phyloP scores from a whole-genome alignment of 1,140 invertebrate species.

The Megalonaias nervosa region DNA sequence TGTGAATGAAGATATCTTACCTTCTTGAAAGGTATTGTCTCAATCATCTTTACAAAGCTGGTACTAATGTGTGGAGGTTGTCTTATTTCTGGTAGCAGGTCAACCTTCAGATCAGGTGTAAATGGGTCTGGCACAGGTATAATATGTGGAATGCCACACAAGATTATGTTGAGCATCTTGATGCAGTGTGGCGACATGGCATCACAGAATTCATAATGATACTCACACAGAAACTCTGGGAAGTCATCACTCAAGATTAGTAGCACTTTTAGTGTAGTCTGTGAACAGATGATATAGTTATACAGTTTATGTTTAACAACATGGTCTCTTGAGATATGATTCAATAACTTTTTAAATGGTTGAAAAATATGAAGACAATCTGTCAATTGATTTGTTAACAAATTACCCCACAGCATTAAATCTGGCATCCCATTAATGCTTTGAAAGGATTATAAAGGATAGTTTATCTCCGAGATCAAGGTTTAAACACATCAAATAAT shows the following conservation, averaged over 20 bases:
- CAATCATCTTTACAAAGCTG: no score
- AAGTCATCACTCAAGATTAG: conserved; percentile 98
- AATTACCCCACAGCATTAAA: background rate
- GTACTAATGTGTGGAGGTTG: conserved; percentile 89
- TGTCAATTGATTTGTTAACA: no score
- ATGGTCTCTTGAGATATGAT: no score
- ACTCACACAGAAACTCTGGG: conserved; percentile 99
- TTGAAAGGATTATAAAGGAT: no score
- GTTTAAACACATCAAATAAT: background rate
- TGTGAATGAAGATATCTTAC: no score
- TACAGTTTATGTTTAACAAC: no score
- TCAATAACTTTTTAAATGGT: no score
- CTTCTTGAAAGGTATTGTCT: no score
- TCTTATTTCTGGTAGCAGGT: conserved; percentile 89
- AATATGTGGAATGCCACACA: conserved; percentile 97
- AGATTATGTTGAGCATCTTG: conserved; percentile 98
- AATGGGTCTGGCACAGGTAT: conserved; percentile 99
- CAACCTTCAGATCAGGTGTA: conserved; percentile 90
- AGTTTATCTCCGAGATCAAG: background rate
- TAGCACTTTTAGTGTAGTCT: conserved; percentile 96
- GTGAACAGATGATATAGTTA: conserved; percentile 37
- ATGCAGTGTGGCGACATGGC: conserved; percentile 99
- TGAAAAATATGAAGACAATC: no score
- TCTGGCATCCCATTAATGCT: no score
- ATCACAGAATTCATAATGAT: conserved; percentile 99